phyloP scores from a whole-genome alignment of 2,113 vertebrate species.

The Falco punctatus region DNA sequence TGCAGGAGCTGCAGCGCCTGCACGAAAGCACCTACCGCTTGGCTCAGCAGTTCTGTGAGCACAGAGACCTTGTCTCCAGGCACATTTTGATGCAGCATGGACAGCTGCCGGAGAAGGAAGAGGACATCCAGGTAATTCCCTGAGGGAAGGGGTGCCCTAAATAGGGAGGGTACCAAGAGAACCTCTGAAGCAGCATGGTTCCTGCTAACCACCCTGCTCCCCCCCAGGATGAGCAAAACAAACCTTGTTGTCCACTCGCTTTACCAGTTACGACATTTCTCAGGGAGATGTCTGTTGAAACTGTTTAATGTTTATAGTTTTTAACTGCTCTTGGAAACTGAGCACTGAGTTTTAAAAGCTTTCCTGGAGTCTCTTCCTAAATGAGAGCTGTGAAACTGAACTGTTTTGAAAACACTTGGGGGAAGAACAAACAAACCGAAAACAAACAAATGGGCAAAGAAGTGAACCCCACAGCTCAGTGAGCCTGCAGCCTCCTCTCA shows the following conservation, averaged over 20 bases:
- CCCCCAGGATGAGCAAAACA: not conserved
- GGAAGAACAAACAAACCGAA: not conserved
- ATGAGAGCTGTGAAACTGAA: not conserved
- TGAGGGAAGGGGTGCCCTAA: not conserved
- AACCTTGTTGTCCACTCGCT: not conserved
- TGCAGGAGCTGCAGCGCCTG: constrained; percentile 80
- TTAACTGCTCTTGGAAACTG: not conserved
- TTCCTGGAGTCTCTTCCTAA: not conserved
- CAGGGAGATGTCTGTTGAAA: not conserved
- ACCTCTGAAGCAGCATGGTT: rapidly evolving
- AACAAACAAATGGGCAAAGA: not conserved
- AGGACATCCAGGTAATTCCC: constrained; percentile 84
- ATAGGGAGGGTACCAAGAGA: not conserved
- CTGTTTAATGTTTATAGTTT: not conserved
- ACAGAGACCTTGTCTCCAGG: constrained; percentile 74
- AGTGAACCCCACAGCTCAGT: rapidly evolving
- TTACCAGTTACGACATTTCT: not conserved
- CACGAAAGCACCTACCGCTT: constrained; percentile 87
- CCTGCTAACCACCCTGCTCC: not conserved
- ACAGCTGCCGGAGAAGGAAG: constrained; percentile 81
- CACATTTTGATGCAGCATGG: constrained; percentile 81
- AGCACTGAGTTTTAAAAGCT: not conserved
- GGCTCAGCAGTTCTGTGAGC: constrained; percentile 83
- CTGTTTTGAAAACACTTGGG: not conserved
- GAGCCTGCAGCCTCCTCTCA: not conserved